Percentiles rank a stretch among this genome's conserved stretches.
phyloP scores from a whole-genome alignment of 2,797 vertebrate genomes.

The Poecile montanus region DNA sequence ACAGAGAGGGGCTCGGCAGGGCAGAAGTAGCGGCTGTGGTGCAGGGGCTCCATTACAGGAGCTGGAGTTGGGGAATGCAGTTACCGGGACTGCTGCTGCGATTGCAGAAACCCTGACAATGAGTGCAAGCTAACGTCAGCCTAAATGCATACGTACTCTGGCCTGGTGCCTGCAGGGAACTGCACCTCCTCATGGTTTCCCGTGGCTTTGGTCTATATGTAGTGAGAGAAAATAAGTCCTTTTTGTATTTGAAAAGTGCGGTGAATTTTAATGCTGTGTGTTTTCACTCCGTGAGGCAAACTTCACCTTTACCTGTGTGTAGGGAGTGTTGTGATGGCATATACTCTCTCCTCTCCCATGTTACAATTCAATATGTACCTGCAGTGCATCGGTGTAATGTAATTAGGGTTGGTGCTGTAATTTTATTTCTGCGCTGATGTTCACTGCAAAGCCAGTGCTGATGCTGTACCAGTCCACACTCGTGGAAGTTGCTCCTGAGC shows the following conservation, averaged over 20 bases:
- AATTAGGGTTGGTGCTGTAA: not conserved
- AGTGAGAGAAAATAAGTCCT: not conserved
- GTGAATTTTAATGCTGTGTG: not conserved
- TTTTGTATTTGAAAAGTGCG: not conserved
- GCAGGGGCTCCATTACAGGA: not conserved
- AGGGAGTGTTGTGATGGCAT: not conserved
- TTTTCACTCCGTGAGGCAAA: not conserved
- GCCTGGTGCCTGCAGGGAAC: not conserved
- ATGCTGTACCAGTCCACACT: not conserved
- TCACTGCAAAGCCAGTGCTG: not conserved
- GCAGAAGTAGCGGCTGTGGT: fast-evolving
- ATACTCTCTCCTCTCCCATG: not conserved
- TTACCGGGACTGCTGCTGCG: fast-evolving
- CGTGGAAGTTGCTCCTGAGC: fast-evolving
- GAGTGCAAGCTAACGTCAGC: fast-evolving
- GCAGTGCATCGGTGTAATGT: fast-evolving
- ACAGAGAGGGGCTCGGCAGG: not conserved
- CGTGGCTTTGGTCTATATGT: not conserved
- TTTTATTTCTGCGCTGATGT: not conserved
- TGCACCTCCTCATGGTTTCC: not conserved
- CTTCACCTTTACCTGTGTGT: not conserved
- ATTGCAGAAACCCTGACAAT: fast-evolving
- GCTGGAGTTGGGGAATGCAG: fast-evolving
- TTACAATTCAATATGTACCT: not conserved
- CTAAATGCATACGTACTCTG: fast-evolving